Evolutionary conservation across 2,113 vertebrate genomes (phyloP).

Genomic region (Corydoras maculifer): DNA sequence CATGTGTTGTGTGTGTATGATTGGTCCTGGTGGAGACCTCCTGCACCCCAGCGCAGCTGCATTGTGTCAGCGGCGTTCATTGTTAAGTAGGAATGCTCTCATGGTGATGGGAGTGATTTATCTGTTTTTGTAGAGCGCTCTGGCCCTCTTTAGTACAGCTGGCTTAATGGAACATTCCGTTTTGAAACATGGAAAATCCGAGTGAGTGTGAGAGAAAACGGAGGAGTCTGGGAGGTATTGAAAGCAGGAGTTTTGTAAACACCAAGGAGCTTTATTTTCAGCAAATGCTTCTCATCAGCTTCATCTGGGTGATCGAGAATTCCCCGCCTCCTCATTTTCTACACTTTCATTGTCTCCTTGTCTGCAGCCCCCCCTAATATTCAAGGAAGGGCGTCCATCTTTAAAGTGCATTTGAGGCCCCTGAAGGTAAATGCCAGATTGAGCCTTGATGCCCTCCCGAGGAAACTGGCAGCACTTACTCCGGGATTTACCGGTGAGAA

Average conservation of each 20-base stretch:
- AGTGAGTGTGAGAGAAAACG: conserved; percentile 3
- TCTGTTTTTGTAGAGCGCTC: conserved; percentile 6
- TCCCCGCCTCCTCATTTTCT: background rate
- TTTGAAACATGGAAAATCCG: conserved; percentile 5
- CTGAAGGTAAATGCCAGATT: conserved; percentile 64
- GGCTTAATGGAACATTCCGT: conserved; percentile 21
- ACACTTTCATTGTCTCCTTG: background rate
- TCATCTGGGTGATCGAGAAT: conserved; percentile 16
- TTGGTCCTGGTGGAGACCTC: background rate
- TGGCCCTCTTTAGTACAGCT: conserved; percentile 9
- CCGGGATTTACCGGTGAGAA: conserved; percentile 71
- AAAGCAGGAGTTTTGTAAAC: conserved; percentile 16
- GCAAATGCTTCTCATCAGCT: conserved; percentile 16
- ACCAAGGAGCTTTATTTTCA: background rate
- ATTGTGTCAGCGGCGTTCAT: conserved; percentile 1
- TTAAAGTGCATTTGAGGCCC: conserved; percentile 70
- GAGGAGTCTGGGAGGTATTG: conserved; percentile 4
- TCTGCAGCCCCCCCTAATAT: conserved; percentile 71
- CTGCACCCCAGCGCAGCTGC: background rate
- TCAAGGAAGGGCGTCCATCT: conserved; percentile 72
- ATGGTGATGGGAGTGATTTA: conserved; percentile 10
- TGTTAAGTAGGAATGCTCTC: conserved; percentile 8
- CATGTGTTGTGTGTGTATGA: background rate
- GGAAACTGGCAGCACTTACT: conserved; percentile 62
- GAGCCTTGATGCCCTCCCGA: conserved; percentile 53